Evolutionary conservation across 1,140 invertebrate genomes (phyloP), one percentile per base, ranked within the genome.

Genomic region (Notospermus geniculatus): DNA sequence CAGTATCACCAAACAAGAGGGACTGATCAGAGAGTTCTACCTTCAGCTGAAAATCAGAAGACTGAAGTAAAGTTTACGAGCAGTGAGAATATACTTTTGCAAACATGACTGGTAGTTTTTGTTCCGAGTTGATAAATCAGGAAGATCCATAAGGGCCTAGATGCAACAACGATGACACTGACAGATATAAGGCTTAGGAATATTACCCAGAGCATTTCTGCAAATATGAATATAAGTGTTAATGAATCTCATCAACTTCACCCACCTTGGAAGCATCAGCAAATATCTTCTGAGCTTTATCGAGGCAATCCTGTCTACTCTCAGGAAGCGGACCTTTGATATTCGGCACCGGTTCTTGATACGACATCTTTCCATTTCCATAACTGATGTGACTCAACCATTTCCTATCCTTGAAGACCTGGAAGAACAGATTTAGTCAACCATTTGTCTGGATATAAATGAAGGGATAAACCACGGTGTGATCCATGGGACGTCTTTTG

Each of bases 321-420:
- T 28, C 39, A 30, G 71, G 71, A 17, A 73, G 64, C 1, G 67
- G 67, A 56, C 66, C 71, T 64, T 74, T 74, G 1, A 60, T 62
- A 32, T 56, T 52, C 15, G 50, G 53, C 41, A 64, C 64, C 30
- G 66, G 73, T 65, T 61, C 55, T 5, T 67, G 59, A 52, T 71
- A 78, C 13, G 55, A 83, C 85, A 93, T 89, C 74, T 87, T 87
- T 1, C 90, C 91, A 66, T 89, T 86, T 13, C 86, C 84, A 70
- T 92, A 93, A 58, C 87, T 83, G 45, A 93, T 86, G n/a, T 88
- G 86, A 50, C 88, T 87, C 11, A 95, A 80, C 85, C 91, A 93
- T 75, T 90, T 91, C 32, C 90, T 85, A 62, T 93, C 90, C 72
- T 89, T 89, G 61, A 90, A 87, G 0, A 89, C 86, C n/a, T n/a